Conservation (phyloP, 2,113 vertebrate genomes). For the Emydura subglobosa region DNA sequence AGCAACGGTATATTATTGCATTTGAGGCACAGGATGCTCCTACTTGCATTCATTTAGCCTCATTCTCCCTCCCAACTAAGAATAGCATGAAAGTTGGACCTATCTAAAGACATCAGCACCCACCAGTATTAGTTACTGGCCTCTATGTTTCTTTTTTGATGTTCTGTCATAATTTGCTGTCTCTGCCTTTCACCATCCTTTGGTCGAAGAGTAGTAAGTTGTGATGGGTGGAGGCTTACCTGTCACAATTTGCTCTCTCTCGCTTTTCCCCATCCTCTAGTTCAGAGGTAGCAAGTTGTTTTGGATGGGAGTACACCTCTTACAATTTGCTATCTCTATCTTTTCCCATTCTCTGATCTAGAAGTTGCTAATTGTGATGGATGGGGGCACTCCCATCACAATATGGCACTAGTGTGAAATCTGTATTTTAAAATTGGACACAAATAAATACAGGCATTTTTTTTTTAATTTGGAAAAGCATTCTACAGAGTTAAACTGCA, state of each 20-base stretch:
- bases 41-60: not conserved
- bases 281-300: no score
- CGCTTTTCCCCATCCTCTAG: no score
- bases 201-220: no score
- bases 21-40: not conserved
- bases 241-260: no score
- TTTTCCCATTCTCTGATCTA: no score
- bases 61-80: not conserved
- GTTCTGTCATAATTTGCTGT: no score
- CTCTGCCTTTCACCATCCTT: no score
- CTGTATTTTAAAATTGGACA: not conserved
- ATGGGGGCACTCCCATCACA: no score
- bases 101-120: not conserved
- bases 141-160: not conserved
- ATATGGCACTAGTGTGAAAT: not conserved
- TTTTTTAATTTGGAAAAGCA: not conserved
- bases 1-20: not conserved
- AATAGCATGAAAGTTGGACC: no score
- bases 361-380: not conserved
- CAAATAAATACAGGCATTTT: not conserved
- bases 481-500: not conserved
- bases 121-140: not conserved
- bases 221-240: no score
- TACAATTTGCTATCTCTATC: no score
- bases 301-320: no score